Evolutionary conservation across 2,888 invertebrate species (phyloP), one percentile per base, ranked within the genome.

Genomic region (Terebella lapidaria): DNA sequence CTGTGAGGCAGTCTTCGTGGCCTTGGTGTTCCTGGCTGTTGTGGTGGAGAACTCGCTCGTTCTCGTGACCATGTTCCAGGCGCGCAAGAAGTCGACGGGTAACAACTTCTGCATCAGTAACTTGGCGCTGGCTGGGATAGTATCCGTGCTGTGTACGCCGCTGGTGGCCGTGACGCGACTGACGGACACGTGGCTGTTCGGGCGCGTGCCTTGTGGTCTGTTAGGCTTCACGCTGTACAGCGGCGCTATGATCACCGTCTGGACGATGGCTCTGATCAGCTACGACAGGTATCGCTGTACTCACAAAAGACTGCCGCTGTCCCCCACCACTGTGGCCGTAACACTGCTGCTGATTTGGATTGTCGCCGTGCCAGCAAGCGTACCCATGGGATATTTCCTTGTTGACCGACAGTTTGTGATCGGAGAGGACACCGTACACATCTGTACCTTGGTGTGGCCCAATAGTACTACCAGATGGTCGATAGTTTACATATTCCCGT

Each of bases 211-310:
- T n/a, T 75, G 75, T 45, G 65, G 65, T 24, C 26, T 70, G 15
- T 46, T 73, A 42, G 67, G 64, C 35, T 72, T 70, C 45, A 30
- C 61, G 3, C 60, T 70, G 57, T 69, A 68, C 24, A 67, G 70
- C 10, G 71, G 71, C 51, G 70, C 66, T 2, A 62, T 66, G 45
- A 70, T 70, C 5, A 68, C 69, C 58, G 69, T 72, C 20, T 73
- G 74, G 73, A 73, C 72, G 0, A 71, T 74, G 72, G 67, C 71
- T 0, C 60, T 67, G 20, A 72, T 74, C 15, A 71, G 73, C 52
- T 61, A 71, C 3, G 74, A 74, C 58, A 62, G 72, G 47, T 71
- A 70, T 54, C 56, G 69, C 42, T 49, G 61, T 22, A 57, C 57
- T 18, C 56, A 54, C n/a, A 60, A 46, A 1, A 71, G 68, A 30